phyloP scores from a whole-genome alignment of 2,888 invertebrate species.

The Eustalomyia histrio region DNA sequence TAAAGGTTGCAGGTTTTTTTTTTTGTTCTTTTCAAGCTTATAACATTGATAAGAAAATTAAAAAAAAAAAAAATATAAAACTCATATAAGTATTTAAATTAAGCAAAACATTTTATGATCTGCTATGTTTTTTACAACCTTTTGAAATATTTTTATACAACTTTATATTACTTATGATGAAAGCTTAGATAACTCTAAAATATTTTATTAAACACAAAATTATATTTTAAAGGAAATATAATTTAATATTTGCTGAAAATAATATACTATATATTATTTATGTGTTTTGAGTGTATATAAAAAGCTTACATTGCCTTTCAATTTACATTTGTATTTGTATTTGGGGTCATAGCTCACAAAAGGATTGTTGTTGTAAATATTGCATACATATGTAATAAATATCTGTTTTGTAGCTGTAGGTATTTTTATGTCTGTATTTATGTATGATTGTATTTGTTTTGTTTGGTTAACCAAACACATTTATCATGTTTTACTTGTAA shows the following conservation, averaged over 20 bases:
- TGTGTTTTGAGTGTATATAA: too few relatives aligned
- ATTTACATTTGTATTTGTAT: conserved; percentile 25
- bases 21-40: background rate
- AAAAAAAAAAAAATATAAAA: background rate
- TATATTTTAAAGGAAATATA: too few relatives aligned
- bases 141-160: too few relatives aligned
- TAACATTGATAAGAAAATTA: conserved; percentile 1
- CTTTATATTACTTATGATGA: too few relatives aligned
- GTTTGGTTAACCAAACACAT: conserved; percentile 42
- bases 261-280: too few relatives aligned
- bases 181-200: too few relatives aligned
- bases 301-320: too few relatives aligned
- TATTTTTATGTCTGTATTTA: background rate
- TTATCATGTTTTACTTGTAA: conserved; percentile 55
- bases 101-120: too few relatives aligned
- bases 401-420: conserved; percentile 13
- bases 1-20: background rate
- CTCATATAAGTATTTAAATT: too few relatives aligned
- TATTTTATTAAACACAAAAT: too few relatives aligned
- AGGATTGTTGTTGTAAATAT: conserved; percentile 24
- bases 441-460: background rate
- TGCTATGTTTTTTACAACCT: too few relatives aligned
- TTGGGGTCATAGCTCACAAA: conserved; percentile 48
- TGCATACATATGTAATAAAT: background rate
- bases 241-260: too few relatives aligned